Percentiles rank a stretch among this genome's conserved stretches.
phyloP scores from a whole-genome alignment of 2,888 invertebrate genomes.

The Dysmachus trigonus region DNA sequence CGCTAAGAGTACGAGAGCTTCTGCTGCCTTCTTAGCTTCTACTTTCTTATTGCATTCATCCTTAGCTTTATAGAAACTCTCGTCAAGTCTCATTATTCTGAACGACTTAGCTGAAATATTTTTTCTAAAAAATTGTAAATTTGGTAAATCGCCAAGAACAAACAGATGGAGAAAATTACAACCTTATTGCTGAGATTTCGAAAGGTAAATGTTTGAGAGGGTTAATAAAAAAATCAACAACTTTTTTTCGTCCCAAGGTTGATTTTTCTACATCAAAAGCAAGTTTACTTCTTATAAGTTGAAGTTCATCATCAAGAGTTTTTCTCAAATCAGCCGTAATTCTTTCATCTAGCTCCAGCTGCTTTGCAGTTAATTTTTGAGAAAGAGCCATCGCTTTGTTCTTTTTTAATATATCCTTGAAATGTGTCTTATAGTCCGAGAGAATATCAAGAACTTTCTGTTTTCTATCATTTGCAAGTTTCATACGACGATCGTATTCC shows the following conservation, averaged over 20 bases:
- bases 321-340: conserved; percentile 71
- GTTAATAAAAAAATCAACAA: conserved; percentile 73
- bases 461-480: conserved; percentile 73
- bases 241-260: conserved; percentile 70
- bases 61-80: conserved; percentile 64
- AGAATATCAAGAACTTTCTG: conserved; percentile 68
- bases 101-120: conserved; percentile 67
- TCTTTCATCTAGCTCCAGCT: conserved; percentile 74
- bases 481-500: conserved; percentile 71
- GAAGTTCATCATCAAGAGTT: conserved; percentile 70
- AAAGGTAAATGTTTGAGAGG: conserved; percentile 74
- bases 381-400: conserved; percentile 71
- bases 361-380: conserved; percentile 69
- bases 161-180: neutral
- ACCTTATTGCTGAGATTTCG: conserved; percentile 69
- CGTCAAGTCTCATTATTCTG: conserved; percentile 71
- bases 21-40: neutral
- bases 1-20: neutral
- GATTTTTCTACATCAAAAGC: conserved; percentile 78
- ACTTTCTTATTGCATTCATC: neutral
- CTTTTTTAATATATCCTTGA: conserved; percentile 66
- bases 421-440: conserved; percentile 68
- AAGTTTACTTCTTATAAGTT: conserved; percentile 72
- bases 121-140: conserved; percentile 55
- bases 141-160: neutral